phyloP scores from a whole-genome alignment of 2,888 invertebrate genomes.

The Tachina grossa region DNA sequence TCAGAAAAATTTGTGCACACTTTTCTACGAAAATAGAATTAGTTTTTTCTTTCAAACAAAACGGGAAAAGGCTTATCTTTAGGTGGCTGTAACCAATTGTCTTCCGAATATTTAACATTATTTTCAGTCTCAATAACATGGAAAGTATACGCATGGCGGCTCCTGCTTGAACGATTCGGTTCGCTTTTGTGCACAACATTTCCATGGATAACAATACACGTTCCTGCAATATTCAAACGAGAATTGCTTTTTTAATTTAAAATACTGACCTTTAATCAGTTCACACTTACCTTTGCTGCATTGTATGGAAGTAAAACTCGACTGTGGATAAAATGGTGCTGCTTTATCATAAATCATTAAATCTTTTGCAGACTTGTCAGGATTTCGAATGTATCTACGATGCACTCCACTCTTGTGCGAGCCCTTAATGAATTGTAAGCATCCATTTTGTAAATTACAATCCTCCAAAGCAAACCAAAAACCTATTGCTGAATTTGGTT shows the following conservation, averaged over 20 bases:
- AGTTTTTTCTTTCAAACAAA: constrained; percentile 83
- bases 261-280: neutral
- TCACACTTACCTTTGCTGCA: constrained; percentile 89
- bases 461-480: constrained; percentile 99
- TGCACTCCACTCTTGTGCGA: constrained; percentile 94
- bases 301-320: constrained; percentile 90
- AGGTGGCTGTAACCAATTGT: constrained; percentile 94
- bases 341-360: constrained; percentile 88
- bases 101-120: constrained; percentile 87
- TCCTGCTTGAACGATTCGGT: constrained; percentile 90
- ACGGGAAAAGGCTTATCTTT: constrained; percentile 87
- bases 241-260: neutral
- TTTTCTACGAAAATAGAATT: constrained; percentile 29
- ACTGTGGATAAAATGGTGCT: constrained; percentile 87
- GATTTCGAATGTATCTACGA: constrained; percentile 87
- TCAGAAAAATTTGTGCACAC: neutral
- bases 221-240: constrained; percentile 84
- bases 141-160: constrained; percentile 98
- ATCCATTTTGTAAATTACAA: constrained; percentile 96
- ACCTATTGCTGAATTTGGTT: constrained; percentile 91
- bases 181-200: constrained; percentile 97
- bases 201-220: constrained; percentile 94
- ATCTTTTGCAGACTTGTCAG: constrained; percentile 85
- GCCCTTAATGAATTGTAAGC: constrained; percentile 95
- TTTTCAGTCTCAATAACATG: constrained; percentile 93